phyloP scores from a whole-genome alignment of 1,140 invertebrate genomes.

The Dinoponera quadriceps region DNA sequence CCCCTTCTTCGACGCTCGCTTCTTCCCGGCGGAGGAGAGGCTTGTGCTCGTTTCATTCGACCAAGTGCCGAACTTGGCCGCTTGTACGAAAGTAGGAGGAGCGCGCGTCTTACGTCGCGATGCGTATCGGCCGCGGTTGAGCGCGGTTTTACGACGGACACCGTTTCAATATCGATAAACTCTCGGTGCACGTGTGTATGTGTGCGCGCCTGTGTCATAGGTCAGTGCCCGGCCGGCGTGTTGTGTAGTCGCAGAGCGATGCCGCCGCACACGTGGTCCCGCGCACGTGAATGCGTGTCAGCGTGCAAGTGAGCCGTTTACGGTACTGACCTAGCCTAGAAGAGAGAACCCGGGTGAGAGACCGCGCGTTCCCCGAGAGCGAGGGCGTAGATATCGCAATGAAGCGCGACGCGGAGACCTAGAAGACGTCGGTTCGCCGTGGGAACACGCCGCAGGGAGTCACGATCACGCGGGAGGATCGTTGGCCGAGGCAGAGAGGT shows the following conservation, averaged over 20 bases:
- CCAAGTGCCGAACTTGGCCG: neutral
- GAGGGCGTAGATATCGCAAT: slow-evolving; percentile 81
- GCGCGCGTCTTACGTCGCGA: neutral
- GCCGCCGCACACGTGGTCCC: slow-evolving; percentile 55
- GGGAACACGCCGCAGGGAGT: slow-evolving; percentile 81
- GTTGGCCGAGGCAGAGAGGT: slow-evolving; percentile 35
- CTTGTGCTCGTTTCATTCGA: neutral
- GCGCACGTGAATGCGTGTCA: slow-evolving; percentile 57
- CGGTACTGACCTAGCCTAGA: slow-evolving; percentile 74
- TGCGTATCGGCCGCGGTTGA: neutral
- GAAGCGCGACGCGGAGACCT: slow-evolving; percentile 76
- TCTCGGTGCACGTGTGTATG: slow-evolving; percentile 8
- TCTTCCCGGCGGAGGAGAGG: neutral
- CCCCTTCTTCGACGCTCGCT: too few relatives aligned
- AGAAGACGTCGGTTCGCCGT: slow-evolving; percentile 79
- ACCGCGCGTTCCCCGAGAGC: slow-evolving; percentile 51
- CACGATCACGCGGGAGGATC: slow-evolving; percentile 69
- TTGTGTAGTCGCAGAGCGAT: slow-evolving; percentile 37
- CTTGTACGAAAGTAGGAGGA: neutral
- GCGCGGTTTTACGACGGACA: neutral
- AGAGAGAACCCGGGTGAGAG: slow-evolving; percentile 43
- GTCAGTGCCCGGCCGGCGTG: slow-evolving; percentile 51
- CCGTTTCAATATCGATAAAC: slow-evolving; percentile 32
- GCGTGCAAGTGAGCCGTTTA: slow-evolving; percentile 72
- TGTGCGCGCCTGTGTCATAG: slow-evolving; percentile 55